These are phyloP conservation scores for Netelia inedita DNA, from an alignment of 2,888 invertebrate genomes.

Conservation along the genomic window DNA sequence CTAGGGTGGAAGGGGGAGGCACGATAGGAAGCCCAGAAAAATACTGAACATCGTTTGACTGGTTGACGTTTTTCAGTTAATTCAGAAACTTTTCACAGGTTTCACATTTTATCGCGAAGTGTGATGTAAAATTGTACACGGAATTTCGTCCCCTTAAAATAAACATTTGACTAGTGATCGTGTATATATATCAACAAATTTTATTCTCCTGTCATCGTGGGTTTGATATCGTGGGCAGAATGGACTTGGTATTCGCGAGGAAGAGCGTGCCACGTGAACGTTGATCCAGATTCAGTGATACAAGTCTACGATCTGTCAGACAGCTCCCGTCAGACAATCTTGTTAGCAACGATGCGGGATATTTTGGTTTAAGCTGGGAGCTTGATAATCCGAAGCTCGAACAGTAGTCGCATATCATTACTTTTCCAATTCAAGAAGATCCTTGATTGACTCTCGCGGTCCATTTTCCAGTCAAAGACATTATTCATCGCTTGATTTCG, in stretches of 20 bases:
- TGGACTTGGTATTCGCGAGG: background rate
- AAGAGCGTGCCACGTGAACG: too few species aligned
- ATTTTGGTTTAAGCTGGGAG: background rate
- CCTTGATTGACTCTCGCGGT: background rate
- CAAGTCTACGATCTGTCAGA: too few species aligned
- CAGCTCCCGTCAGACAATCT: too few species aligned
- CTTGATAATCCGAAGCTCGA: background rate
- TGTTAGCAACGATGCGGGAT: background rate
- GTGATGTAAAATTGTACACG: slow-evolving; percentile 25
- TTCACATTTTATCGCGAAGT: slow-evolving; percentile 23
- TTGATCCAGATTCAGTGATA: too few species aligned
- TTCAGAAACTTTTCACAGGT: slow-evolving; percentile 17
- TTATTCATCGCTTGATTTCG: slow-evolving; percentile 14
- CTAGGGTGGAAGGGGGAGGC: background rate
- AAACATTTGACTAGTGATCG: background rate
- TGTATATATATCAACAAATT: slow-evolving; percentile 4
- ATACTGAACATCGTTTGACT: slow-evolving; percentile 1
- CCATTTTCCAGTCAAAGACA: background rate
- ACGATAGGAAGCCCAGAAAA: slow-evolving; percentile 9
- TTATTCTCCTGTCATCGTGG: background rate
- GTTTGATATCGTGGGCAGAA: background rate
- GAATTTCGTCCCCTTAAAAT: background rate
- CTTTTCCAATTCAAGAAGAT: background rate
- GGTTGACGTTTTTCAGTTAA: slow-evolving; percentile 49
- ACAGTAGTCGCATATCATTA: background rate